Evolutionary conservation across 1,140 invertebrate species (phyloP), one percentile per base, ranked within the genome.

Genomic region (Drosophila asahinai): DNA sequence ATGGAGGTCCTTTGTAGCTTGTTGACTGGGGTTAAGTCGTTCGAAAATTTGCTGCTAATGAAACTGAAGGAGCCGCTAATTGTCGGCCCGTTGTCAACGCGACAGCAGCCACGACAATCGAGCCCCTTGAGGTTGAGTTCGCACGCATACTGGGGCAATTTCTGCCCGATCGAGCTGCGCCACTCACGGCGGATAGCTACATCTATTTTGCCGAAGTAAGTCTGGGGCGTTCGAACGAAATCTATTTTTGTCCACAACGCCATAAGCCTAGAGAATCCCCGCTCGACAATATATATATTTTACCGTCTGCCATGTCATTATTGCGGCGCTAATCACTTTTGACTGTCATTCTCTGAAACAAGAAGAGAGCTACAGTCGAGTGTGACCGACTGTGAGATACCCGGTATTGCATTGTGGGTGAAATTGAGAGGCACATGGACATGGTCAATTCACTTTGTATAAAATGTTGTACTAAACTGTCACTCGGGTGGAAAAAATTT

Each of bases 61-160:
- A 81, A 89, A 68, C 81, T 68, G 63, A 89, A 84, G 83, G 59
- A 89, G 68, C 62, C 81, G 83, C 81, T 84, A 89, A 89, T 87
- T 83, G 66, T 63, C 75, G 62, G 77, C 68, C 42, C 70, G 40
- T 79, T 81, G 68, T 63, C 68, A 81, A 48, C 54, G 33, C 43
- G 45, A 60, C 68, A 38, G 30, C 59, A 42, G 33, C 33, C 33
- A 40, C 12, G 25, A 8, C 25, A 47, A 58, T 55, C 62, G 30
- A 51, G 30, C 9, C n/a, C 11, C 12, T 25, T 22, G 42, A 2
- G 0, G 12, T 40, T 27, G 11, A 27, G 14, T 19, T 15, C 5
- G 25, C 4, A 22, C 27, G 19, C 12, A 42, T 55, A 36, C 42
- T 66, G 47, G 4, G 33, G 27, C 27, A 22, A 25, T 17, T 55